phyloP scores from a whole-genome alignment of 2,113 vertebrate species.

The Lampris incognitus region DNA sequence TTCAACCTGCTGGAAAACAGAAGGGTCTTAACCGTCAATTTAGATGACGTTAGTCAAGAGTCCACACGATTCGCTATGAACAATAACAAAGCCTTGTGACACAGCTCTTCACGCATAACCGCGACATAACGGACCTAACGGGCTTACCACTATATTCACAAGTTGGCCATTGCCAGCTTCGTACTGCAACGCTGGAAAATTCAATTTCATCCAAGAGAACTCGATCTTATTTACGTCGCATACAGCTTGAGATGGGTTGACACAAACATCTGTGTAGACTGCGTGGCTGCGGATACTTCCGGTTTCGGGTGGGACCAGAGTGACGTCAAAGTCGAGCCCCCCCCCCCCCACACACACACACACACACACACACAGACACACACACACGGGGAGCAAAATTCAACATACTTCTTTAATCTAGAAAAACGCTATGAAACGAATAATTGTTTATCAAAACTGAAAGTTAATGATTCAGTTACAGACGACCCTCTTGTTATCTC shows the following conservation, averaged over 20 bases:
- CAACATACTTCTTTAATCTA: no score
- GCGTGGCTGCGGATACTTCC: constrained; percentile 35
- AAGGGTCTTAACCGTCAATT: not conserved
- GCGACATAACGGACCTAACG: not conserved
- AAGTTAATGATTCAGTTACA: no score
- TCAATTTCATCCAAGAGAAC: not conserved
- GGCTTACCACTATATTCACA: not conserved
- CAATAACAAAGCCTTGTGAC: constrained; percentile 22
- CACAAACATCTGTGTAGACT: no score
- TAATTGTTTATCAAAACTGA: no score
- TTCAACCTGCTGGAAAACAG: not conserved
- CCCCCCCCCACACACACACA: no score
- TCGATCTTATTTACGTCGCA: not conserved
- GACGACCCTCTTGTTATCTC: no score
- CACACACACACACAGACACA: no score
- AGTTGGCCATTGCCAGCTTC: not conserved
- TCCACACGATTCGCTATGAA: not conserved
- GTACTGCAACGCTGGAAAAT: not conserved
- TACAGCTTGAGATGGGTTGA: not conserved
- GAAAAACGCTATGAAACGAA: no score
- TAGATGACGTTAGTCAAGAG: constrained; percentile 21
- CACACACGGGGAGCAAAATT: no score
- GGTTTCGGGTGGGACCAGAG: constrained; percentile 41
- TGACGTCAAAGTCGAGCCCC: constrained; percentile 41
- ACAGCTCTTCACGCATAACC: constrained; percentile 2